phyloP scores from a whole-genome alignment of 2,888 invertebrate genomes.

The Harpalus rubripes region DNA sequence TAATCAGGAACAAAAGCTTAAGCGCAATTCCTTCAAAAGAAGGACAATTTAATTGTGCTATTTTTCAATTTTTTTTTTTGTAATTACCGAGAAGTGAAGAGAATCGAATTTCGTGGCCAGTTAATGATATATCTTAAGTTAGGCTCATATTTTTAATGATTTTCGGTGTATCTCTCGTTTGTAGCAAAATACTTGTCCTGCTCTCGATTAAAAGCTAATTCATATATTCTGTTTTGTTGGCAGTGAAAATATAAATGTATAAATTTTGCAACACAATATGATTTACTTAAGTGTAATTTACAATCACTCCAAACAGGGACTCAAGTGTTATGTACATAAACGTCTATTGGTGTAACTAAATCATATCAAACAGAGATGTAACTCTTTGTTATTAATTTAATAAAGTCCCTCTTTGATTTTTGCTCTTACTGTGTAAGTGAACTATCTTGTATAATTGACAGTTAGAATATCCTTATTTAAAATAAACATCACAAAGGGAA shows the following conservation, averaged over 20 bases:
- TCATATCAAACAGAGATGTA: not conserved
- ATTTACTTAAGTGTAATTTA: slow-evolving; percentile 29
- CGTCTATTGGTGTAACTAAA: not conserved
- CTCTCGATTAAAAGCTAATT: slow-evolving; percentile 39
- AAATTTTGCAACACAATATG: slow-evolving; percentile 35
- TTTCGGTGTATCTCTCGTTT: slow-evolving; percentile 13
- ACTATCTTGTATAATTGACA: slow-evolving; percentile 37
- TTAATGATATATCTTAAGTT: slow-evolving; percentile 14
- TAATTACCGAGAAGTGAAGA: slow-evolving; percentile 55
- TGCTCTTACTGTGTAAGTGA: slow-evolving; percentile 1
- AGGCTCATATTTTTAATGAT: slow-evolving; percentile 27
- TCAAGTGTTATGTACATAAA: slow-evolving; percentile 34
- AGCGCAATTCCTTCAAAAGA: slow-evolving; percentile 42
- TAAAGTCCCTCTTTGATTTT: slow-evolving; percentile 34
- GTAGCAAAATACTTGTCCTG: slow-evolving; percentile 31
- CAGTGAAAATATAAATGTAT: slow-evolving; percentile 56
- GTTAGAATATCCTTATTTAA: slow-evolving; percentile 9
- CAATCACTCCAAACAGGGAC: slow-evolving; percentile 43
- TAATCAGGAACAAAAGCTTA: slow-evolving; percentile 49
- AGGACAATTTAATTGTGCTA: slow-evolving; percentile 41
- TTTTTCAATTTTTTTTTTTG: not conserved
- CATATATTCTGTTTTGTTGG: slow-evolving; percentile 51
- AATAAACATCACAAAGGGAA: slow-evolving; percentile 10
- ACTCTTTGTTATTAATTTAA: not conserved
- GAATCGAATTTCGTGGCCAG: slow-evolving; percentile 44